phyloP scores from a whole-genome alignment of 2,797 vertebrate species.

The Alauda arvensis region DNA sequence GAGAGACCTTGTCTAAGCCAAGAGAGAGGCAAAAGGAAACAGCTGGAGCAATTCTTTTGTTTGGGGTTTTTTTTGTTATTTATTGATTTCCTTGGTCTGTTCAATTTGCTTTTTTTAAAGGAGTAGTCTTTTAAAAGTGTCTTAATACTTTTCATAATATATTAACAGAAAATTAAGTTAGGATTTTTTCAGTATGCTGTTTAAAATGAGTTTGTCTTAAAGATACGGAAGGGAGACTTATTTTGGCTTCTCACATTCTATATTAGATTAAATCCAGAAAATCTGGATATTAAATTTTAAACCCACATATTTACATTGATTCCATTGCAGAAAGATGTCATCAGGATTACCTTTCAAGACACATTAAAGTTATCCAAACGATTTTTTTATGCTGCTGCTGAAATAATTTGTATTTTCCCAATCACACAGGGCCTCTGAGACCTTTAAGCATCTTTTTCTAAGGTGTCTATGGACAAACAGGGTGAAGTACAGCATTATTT shows the following conservation, averaged over 20 bases:
- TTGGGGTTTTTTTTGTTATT: too few species aligned
- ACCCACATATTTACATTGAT: neutral
- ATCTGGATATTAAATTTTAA: neutral
- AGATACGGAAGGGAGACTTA: neutral
- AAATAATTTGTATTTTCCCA: neutral
- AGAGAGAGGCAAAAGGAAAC: neutral
- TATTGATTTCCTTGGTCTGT: neutral
- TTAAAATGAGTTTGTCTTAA: neutral
- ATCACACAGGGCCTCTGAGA: neutral
- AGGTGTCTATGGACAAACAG: neutral
- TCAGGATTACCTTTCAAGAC: neutral
- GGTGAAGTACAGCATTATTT: neutral
- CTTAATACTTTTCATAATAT: neutral
- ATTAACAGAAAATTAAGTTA: neutral
- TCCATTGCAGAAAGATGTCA: neutral
- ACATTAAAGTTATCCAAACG: neutral
- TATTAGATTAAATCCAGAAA: neutral
- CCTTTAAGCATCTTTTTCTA: neutral
- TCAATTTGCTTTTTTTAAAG: neutral
- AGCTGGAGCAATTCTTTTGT: neutral
- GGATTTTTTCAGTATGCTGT: neutral
- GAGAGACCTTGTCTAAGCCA: neutral
- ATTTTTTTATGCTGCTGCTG: neutral
- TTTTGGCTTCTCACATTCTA: neutral
- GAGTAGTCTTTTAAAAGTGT: neutral